Base-by-base conservation (phyloP, 1,140 invertebrate genomes). In the Himalopsyche phryganea region DNA sequence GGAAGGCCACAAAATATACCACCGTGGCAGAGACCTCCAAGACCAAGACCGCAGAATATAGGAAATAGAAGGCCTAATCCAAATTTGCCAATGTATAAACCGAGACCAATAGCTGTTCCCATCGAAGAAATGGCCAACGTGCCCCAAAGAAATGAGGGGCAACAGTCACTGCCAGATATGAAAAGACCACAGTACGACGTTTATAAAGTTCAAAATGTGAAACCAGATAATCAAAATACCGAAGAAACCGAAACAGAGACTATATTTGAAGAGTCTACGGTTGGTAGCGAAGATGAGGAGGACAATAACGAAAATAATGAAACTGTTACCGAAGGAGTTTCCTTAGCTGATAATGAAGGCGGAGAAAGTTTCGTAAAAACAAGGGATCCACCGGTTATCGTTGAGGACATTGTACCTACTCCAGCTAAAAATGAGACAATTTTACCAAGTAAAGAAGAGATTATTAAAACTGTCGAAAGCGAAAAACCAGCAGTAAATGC, bases 1-100 rank as follows among this genome's bases (percentile, higher is more conserved):
- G n/a, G 72, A 63, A 74, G 84, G 58, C 81, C 77, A 35, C 71
- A 76, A 9, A 69, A 66, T 20, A 63, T 67, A 23, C 82, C 82
- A 13, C 83, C 83, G 0, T 85, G 83, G 83, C 83, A 83, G 50
- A 69, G 82, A 17, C 72, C 79, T 40, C 70, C 79, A 7, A 72
- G 80, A 44, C 80, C 80, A 5, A 73, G 80, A 19, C 74, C 74
- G 19, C 71, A 71, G 14, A 49, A 50, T 38, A 0, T 38, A 19
- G 68, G 70, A 15, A 74, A 71, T 35, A 66, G 77, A 56, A 72
- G 74, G 66, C 79, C 78, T 6, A 76, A 73, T 45, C 77, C 74
- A 46, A 68, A 67, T 45, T 66, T 75, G 7, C 74, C 74, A 32
- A 69, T 76, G 49, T 76, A 76, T 45, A 77, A 76, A 63, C 76